Evolutionary conservation across 2,888 invertebrate species (phyloP).

Genomic region (Chalcis sispes): DNA sequence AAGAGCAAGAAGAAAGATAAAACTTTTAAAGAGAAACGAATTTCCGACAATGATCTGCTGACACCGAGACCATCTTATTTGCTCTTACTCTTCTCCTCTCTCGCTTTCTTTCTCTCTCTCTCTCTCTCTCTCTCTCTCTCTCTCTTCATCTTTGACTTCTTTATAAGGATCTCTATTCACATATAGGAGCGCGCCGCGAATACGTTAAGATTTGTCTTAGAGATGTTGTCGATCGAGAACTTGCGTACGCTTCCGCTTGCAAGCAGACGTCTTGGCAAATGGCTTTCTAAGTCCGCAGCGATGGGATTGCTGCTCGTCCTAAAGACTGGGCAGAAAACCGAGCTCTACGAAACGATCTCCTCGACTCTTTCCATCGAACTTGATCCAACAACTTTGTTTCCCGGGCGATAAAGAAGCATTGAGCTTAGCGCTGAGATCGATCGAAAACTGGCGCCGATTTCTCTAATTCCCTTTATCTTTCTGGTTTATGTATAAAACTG

Average conservation of each 20-base stretch:
- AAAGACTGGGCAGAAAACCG: not conserved
- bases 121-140: not conserved
- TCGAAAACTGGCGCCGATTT: constrained; percentile 14
- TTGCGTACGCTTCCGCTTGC: too few relatives aligned
- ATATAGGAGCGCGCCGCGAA: constrained; percentile 53
- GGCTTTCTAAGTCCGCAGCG: constrained; percentile 61
- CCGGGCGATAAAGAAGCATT: not conserved
- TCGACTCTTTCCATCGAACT: not conserved
- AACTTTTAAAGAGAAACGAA: not conserved
- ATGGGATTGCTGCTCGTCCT: too few relatives aligned
- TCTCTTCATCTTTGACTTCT: too few relatives aligned
- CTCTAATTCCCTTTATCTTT: constrained; percentile 9
- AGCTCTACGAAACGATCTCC: not conserved
- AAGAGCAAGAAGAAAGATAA: not conserved
- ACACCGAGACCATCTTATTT: constrained; percentile 63
- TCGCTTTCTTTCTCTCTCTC: not conserved
- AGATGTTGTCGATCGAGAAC: too few relatives aligned
- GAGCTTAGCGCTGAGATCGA: not conserved
- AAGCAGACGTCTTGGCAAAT: constrained; percentile 58
- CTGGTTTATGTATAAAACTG: not conserved
- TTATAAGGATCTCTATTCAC: not conserved
- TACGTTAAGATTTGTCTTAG: constrained; percentile 63
- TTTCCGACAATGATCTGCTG: constrained; percentile 64
- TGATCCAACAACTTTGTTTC: constrained; percentile 4
- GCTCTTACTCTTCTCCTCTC: constrained; percentile 1